Conservation (phyloP, 2,113 vertebrate genomes). For the Psophia crepitans region DNA sequence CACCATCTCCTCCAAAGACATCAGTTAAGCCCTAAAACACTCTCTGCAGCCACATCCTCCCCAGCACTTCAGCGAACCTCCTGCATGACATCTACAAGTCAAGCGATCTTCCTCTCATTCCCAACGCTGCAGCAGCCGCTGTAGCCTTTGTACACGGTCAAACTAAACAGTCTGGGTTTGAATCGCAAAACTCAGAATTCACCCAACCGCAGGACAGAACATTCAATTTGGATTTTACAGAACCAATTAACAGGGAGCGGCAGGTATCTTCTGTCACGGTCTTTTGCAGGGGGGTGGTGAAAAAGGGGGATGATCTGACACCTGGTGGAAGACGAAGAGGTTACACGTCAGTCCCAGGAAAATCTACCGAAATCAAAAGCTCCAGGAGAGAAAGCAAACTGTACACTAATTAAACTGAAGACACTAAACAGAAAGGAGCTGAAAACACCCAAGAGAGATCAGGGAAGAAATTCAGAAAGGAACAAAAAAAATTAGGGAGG, state of each 20-base stretch:
- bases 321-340: background rate
- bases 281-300: background rate
- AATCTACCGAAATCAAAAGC: background rate
- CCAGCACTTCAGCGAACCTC: background rate
- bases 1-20: background rate
- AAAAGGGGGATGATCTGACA: background rate
- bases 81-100: background rate
- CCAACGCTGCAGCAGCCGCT: background rate
- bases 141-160: too few relatives aligned
- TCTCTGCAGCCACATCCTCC: background rate
- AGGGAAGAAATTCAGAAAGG: background rate
- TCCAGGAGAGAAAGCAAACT: background rate
- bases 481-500: background rate
- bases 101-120: background rate
- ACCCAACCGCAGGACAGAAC: rapidly evolving
- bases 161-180: background rate
- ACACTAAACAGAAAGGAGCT: background rate
- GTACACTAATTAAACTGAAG: background rate
- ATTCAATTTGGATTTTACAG: background rate
- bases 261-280: background rate
- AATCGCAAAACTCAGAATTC: background rate
- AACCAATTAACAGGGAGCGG: background rate
- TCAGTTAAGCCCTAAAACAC: background rate
- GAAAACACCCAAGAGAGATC: background rate
- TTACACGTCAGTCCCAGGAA: background rate